phyloP scores from a whole-genome alignment of 2,797 vertebrate genomes.

The Odontamblyopus rebecca region DNA sequence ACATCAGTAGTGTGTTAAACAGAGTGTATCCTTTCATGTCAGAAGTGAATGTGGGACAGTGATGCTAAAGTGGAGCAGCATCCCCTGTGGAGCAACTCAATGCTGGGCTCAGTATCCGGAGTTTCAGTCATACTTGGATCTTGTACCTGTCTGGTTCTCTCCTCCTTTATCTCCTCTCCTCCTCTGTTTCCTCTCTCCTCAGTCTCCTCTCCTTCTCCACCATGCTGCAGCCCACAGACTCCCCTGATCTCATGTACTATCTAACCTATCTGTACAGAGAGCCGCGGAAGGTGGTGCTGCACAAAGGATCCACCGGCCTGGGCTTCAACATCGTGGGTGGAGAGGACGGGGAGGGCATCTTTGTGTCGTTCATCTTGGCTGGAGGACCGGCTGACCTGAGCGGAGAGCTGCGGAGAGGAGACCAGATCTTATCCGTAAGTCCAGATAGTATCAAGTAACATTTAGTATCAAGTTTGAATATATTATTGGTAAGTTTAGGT shows the following conservation, averaged over 20 bases:
- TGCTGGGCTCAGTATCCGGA: slow-evolving; percentile 30
- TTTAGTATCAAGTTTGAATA: background rate
- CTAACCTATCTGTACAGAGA: slow-evolving; percentile 81
- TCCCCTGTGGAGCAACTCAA: slow-evolving; percentile 66
- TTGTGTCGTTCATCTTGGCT: slow-evolving; percentile 96
- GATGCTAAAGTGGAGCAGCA: slow-evolving; percentile 75
- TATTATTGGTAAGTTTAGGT: too few relatives aligned
- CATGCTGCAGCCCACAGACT: slow-evolving; percentile 74
- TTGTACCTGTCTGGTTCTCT: slow-evolving; percentile 4
- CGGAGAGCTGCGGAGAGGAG: slow-evolving; percentile 91
- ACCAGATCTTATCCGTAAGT: slow-evolving; percentile 97
- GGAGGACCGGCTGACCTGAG: slow-evolving; percentile 96
- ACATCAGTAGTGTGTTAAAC: slow-evolving; percentile 12
- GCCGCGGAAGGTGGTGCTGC: slow-evolving; percentile 89
- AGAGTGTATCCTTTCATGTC: slow-evolving; percentile 53
- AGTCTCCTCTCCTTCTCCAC: slow-evolving; percentile 27
- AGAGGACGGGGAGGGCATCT: slow-evolving; percentile 97
- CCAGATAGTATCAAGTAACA: background rate
- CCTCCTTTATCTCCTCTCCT: slow-evolving; percentile 19
- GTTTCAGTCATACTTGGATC: slow-evolving; percentile 37
- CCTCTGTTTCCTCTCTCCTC: slow-evolving; percentile 18
- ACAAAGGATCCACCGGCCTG: slow-evolving; percentile 95
- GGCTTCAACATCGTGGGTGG: slow-evolving; percentile 98
- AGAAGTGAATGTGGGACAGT: slow-evolving; percentile 71
- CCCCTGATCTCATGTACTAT: slow-evolving; percentile 79